A percentile compares a stretch with the other conserved stretches of the same genome.
phyloP scores from a whole-genome alignment of 2,888 invertebrate species.

The Leptarthrus brevirostris region DNA sequence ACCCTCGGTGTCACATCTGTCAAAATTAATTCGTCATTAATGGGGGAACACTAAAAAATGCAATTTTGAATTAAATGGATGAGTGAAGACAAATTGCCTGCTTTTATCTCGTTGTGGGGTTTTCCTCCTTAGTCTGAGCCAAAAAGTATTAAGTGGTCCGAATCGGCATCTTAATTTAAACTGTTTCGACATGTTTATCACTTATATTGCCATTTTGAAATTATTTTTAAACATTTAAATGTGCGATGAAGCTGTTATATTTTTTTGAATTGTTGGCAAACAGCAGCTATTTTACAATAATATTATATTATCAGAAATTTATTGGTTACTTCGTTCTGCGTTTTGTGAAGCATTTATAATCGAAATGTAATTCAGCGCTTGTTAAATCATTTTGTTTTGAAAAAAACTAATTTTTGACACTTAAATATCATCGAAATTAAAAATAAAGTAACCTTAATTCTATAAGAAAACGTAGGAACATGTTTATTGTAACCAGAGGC shows the following conservation, averaged over 20 bases:
- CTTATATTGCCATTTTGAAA: not conserved
- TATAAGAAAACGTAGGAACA: too few relatives aligned
- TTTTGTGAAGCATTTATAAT: too few relatives aligned
- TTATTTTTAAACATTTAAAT: slow-evolving; percentile 32
- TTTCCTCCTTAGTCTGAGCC: not conserved
- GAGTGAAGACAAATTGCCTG: slow-evolving; percentile 50
- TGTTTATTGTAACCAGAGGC: too few relatives aligned
- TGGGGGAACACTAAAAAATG: slow-evolving; percentile 41
- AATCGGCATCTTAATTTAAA: slow-evolving; percentile 5
- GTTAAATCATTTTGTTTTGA: too few relatives aligned
- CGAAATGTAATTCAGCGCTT: too few relatives aligned
- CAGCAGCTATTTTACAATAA: not conserved
- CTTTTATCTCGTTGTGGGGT: slow-evolving; percentile 21
- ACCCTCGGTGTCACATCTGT: slow-evolving; percentile 45
- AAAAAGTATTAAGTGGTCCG: slow-evolving; percentile 7
- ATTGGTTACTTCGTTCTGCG: too few relatives aligned
- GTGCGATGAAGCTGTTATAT: not conserved
- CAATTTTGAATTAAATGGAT: slow-evolving; percentile 51
- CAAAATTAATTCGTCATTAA: slow-evolving; percentile 51
- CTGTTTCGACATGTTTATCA: slow-evolving; percentile 21
- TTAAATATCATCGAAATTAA: too few relatives aligned
- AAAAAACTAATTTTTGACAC: too few relatives aligned
- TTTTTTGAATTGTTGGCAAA: not conserved
- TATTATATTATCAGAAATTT: too few relatives aligned
- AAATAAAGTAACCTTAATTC: too few relatives aligned